Percentiles rank a stretch among this genome's conserved stretches.
phyloP scores from a whole-genome alignment of 2,888 invertebrate genomes.

The Tuberolachnus salignus region DNA sequence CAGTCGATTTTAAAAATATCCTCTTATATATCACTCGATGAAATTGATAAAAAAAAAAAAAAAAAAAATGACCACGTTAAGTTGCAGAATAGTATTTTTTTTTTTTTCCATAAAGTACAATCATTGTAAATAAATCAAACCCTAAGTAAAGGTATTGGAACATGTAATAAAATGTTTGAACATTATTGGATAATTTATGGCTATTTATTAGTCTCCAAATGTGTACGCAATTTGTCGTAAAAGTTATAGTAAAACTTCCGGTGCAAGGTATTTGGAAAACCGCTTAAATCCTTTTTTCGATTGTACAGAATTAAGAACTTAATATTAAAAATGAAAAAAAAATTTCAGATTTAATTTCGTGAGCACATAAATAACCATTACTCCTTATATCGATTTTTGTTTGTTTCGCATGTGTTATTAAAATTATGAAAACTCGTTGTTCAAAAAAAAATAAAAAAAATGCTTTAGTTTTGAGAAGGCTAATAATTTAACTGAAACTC shows the following conservation, averaged over 20 bases:
- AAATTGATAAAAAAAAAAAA: conserved; percentile 24
- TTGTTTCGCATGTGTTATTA: too few relatives aligned
- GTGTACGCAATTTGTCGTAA: conserved; percentile 21
- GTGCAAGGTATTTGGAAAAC: not conserved
- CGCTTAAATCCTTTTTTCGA: conserved; percentile 21
- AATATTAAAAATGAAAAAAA: not conserved
- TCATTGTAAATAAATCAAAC: conserved; percentile 48
- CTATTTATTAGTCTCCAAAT: conserved; percentile 43
- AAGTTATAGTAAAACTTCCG: conserved; percentile 40
- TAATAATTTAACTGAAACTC: too few relatives aligned
- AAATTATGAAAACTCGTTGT: too few relatives aligned
- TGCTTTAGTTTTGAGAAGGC: not conserved
- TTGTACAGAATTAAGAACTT: conserved; percentile 4
- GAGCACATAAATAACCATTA: not conserved
- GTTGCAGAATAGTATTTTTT: conserved; percentile 19
- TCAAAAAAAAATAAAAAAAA: not conserved
- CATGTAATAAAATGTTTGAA: conserved; percentile 38
- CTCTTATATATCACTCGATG: conserved; percentile 19
- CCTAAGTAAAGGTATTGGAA: conserved; percentile 27
- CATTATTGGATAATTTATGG: conserved; percentile 47
- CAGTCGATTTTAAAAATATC: conserved; percentile 20
- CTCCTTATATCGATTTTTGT: not conserved
- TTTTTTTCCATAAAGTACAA: conserved; percentile 34
- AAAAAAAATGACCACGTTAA: conserved; percentile 27
- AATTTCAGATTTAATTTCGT: not conserved